These are phyloP conservation scores for Meteorus sp. DNA, from an alignment of 1,140 invertebrate species.

Conservation along the genomic window DNA sequence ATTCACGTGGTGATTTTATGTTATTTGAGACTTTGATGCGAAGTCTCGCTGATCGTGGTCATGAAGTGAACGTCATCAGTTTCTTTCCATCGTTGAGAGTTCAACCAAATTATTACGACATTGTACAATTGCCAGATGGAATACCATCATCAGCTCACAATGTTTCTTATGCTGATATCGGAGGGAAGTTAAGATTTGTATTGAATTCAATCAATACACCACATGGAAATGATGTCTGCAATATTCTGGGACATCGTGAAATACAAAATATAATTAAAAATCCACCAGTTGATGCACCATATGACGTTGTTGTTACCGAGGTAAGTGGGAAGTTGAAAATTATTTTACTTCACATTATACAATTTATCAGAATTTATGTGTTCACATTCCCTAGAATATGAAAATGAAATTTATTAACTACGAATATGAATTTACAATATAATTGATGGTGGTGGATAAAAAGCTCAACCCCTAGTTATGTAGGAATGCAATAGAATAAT, in stretches of 20 bases:
- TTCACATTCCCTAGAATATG: too few relatives aligned
- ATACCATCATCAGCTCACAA: conserved; percentile 6
- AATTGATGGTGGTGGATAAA: too few relatives aligned
- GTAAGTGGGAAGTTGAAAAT: conserved; percentile 16
- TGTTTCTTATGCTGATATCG: background rate
- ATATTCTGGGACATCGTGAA: conserved; percentile 8
- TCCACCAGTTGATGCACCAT: conserved; percentile 10
- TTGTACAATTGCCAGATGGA: conserved; percentile 15
- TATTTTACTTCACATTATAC: background rate
- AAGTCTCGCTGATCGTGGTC: conserved; percentile 44
- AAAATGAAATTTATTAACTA: too few relatives aligned
- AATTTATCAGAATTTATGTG: too few relatives aligned
- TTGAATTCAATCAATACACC: background rate
- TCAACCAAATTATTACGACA: conserved; percentile 36
- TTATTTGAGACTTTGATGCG: conserved; percentile 43
- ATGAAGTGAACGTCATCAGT: conserved; percentile 46
- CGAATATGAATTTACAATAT: too few relatives aligned
- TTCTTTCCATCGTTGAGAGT: conserved; percentile 30
- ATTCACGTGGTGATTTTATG: conserved; percentile 46
- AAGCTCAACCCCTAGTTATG: too few relatives aligned
- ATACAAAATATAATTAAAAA: conserved; percentile 12
- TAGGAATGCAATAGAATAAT: too few relatives aligned
- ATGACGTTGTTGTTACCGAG: conserved; percentile 21
- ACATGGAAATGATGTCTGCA: conserved; percentile 10
- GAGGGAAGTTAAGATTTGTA: background rate